phyloP scores from a whole-genome alignment of 2,888 invertebrate genomes.

The Patella pellucida region DNA sequence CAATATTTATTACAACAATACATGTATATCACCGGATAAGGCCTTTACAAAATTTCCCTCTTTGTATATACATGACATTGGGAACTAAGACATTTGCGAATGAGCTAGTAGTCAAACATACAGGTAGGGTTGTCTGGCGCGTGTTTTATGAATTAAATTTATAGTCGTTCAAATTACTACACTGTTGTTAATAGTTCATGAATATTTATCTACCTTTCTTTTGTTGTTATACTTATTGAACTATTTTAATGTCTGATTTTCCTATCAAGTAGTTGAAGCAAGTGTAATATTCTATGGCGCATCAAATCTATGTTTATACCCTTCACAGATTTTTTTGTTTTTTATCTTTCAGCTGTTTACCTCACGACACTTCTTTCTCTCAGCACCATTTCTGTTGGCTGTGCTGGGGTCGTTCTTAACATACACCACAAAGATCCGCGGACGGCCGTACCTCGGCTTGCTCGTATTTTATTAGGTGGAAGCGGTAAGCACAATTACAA shows the following conservation, averaged over 20 bases:
- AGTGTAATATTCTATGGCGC: too few species aligned
- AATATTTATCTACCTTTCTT: background rate
- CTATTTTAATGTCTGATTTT: background rate
- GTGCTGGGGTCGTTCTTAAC: constrained; percentile 49
- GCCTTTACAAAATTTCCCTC: too few species aligned
- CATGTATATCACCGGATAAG: too few species aligned
- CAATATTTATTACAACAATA: too few species aligned
- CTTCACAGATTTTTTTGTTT: background rate
- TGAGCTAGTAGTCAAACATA: too few species aligned
- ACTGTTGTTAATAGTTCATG: background rate
- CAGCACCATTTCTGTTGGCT: constrained; percentile 48
- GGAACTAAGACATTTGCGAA: too few species aligned
- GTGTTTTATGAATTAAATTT: too few species aligned
- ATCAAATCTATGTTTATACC: too few species aligned
- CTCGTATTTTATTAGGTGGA: background rate
- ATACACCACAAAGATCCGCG: constrained; percentile 45
- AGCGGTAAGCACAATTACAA: constrained; percentile 21
- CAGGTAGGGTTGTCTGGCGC: too few species aligned
- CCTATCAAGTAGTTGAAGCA: too few species aligned
- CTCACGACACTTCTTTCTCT: constrained; percentile 46
- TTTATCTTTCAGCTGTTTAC: constrained; percentile 44
- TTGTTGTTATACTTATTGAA: background rate
- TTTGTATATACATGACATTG: too few species aligned
- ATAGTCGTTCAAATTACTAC: too few species aligned
- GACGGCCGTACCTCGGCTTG: constrained; percentile 30